Percentiles rank a stretch among this genome's conserved stretches.
These are phyloP conservation scores for Lasioglossum malachurum DNA, from an alignment of 2,888 invertebrate species.

Conservation along the genomic window DNA sequence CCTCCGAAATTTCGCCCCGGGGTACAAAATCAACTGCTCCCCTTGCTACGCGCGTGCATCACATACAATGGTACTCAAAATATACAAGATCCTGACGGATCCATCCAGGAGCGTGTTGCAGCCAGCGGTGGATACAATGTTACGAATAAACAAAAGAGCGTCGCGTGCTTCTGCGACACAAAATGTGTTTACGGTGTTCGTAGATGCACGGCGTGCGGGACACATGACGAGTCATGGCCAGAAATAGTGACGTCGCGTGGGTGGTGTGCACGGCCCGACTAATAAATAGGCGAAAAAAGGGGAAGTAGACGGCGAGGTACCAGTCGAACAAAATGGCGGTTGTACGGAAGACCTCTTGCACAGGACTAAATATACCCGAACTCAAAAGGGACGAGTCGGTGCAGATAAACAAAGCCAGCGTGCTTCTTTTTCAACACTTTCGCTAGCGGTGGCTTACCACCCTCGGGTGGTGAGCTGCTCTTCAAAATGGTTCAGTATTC, in stretches of 20 bases:
- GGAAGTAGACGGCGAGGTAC: slow-evolving; percentile 63
- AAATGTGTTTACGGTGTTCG: slow-evolving; percentile 65
- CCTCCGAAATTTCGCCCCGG: background rate
- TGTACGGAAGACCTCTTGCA: slow-evolving; percentile 33
- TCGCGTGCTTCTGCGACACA: slow-evolving; percentile 53
- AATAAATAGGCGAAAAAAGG: slow-evolving; percentile 67
- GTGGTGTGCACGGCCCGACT: slow-evolving; percentile 77
- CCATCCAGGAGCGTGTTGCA: background rate
- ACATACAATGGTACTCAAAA: background rate
- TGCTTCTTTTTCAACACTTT: background rate
- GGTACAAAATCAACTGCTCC: background rate
- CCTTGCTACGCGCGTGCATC: background rate
- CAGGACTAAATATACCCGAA: background rate
- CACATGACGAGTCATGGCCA: slow-evolving; percentile 76
- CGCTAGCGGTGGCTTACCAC: background rate
- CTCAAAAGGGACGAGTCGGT: background rate
- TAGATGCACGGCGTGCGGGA: slow-evolving; percentile 66
- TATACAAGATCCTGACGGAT: background rate
- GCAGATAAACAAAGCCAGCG: background rate
- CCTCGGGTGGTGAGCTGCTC: background rate
- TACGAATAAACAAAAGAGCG: slow-evolving; percentile 59
- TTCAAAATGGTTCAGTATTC: background rate
- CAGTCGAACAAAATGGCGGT: slow-evolving; percentile 54
- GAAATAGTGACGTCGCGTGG: slow-evolving; percentile 83
- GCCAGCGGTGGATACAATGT: background rate